These are phyloP conservation scores for Gymnorhina tibicen DNA, from an alignment of 2,113 vertebrate species.

Conservation along the genomic window DNA sequence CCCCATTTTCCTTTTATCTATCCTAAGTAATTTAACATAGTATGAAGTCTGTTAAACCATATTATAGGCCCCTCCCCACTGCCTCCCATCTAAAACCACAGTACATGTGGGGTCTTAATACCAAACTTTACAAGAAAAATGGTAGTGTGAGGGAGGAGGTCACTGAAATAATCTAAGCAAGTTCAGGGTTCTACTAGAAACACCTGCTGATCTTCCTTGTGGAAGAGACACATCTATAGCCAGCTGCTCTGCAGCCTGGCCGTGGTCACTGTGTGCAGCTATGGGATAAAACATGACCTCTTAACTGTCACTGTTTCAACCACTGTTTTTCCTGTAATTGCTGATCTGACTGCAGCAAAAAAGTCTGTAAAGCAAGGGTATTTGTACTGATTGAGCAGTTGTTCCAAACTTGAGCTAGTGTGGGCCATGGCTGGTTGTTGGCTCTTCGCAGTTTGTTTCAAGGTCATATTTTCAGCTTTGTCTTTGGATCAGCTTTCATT, in stretches of 20 bases:
- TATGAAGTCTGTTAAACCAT: neutral
- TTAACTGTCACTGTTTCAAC: neutral
- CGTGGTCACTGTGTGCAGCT: neutral
- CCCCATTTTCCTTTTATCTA: neutral
- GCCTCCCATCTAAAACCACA: neutral
- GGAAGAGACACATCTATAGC: neutral
- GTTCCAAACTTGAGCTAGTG: neutral
- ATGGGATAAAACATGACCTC: neutral
- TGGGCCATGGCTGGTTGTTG: neutral
- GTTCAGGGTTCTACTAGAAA: neutral
- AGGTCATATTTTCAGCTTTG: neutral
- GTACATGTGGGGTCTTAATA: fast-evolving
- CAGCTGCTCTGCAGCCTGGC: neutral
- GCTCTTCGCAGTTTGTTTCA: neutral
- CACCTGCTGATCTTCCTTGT: neutral
- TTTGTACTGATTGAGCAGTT: neutral
- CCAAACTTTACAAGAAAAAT: neutral
- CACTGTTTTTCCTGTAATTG: neutral
- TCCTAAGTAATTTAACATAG: neutral
- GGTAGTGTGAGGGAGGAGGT: neutral
- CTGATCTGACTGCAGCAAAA: neutral
- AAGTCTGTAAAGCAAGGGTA: neutral
- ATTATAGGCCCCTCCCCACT: fast-evolving
- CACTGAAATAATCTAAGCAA: neutral
- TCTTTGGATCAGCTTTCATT: neutral